Evolutionary conservation across 2,888 invertebrate genomes (phyloP), one percentile per base, ranked within the genome.

Genomic region (Polydesmus complanatus): DNA sequence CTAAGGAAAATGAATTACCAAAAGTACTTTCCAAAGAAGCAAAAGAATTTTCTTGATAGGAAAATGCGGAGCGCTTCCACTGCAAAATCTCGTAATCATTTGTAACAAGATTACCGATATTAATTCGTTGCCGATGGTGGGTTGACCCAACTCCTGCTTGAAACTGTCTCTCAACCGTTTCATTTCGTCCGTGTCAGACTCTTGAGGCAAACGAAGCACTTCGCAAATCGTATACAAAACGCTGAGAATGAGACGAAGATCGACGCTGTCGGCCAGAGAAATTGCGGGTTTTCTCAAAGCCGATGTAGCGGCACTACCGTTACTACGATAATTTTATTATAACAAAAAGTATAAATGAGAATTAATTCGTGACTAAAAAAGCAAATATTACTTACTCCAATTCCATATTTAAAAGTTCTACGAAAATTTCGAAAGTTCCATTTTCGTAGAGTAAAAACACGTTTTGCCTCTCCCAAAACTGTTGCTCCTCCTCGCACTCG

Each of bases 41-140:
- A 99, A 77, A 21, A 99, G 78, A 11, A 97, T 90, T 77, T 98
- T 99, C 73, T 95, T 96, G 84, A 98, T 96, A 2, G 98, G 98
- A 76, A 94, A 97, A 77, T 97, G 95, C 21, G 96, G 93, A 3
- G 92, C 88, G 26, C 87, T 85, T 1, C 96, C 96, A 68, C 92
- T 90, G 75, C 97, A 97, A 72, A 97, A 93, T 67, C 88, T 83
- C 37, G 94, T 94, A 27, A 97, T 90, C 96, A 98, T 96, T 65
- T 89, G 86, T 62, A 98, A 81, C 58, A 98, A 78, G 70, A 92
- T 89, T 2, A 95, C 85, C 48, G 89, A 84, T 27, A 96, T 74
- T 62, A 92, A 74, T 72, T 94, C 94, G 69, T 94, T 92, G 26
- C 85, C 63, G 52, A 58, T 83, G 58, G 78, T 74, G 5, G 80